phyloP scores from a whole-genome alignment of 2,113 vertebrate genomes.

The Hystrix cristata region DNA sequence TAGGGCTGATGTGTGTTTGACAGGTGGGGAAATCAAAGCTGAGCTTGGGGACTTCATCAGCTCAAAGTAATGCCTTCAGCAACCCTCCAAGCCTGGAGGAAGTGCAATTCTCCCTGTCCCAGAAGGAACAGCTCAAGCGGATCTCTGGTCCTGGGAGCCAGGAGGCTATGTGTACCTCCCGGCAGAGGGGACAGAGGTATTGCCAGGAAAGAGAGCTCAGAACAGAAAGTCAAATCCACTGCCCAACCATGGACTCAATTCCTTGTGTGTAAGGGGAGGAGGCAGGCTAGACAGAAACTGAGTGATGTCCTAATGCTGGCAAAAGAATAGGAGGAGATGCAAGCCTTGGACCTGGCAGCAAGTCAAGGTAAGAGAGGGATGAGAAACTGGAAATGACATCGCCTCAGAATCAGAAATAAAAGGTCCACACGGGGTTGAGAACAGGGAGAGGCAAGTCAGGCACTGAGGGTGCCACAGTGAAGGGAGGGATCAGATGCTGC shows the following conservation, averaged over 20 bases:
- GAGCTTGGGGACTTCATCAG: background rate
- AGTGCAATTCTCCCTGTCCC: background rate
- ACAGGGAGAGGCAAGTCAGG: background rate
- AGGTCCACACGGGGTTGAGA: too few relatives aligned
- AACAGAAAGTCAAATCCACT: background rate
- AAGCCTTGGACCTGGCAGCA: background rate
- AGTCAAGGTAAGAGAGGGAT: background rate
- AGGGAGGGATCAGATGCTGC: background rate
- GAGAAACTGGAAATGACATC: background rate
- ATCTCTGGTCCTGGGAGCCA: background rate
- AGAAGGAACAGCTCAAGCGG: background rate
- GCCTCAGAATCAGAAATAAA: background rate
- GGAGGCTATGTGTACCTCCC: background rate
- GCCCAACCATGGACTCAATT: background rate
- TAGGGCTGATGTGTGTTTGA: background rate
- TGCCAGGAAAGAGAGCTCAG: background rate
- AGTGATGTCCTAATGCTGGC: background rate
- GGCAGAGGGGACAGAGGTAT: too few relatives aligned
- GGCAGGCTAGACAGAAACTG: background rate
- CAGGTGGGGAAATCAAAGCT: background rate
- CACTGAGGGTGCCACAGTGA: fast-evolving
- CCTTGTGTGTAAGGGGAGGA: background rate
- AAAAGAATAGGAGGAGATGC: background rate
- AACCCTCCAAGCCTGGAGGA: background rate
- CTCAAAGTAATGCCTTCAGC: background rate